Evolutionary conservation across 1,140 invertebrate genomes (phyloP).

Genomic region (Apis florea): DNA sequence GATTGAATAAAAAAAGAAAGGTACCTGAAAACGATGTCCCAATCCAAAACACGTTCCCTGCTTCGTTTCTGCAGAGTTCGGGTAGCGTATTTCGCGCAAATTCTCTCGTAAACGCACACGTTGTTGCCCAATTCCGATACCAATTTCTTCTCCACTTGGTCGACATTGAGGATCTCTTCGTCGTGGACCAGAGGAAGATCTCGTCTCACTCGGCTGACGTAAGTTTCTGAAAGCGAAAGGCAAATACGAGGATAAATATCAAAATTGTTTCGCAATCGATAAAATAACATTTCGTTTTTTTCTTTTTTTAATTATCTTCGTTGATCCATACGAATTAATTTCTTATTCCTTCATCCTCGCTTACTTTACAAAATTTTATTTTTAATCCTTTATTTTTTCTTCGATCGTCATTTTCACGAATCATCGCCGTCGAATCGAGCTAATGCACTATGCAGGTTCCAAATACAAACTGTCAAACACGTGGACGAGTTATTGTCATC

Average conservation of each 20-base stretch:
- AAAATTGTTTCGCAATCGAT: neutral
- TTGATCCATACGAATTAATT: no score
- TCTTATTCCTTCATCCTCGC: no score
- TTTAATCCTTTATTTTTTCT: neutral
- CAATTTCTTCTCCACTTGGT: slow-evolving; percentile 86
- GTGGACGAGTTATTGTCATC: slow-evolving; percentile 16
- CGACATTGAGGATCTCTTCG: slow-evolving; percentile 82
- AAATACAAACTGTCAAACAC: neutral
- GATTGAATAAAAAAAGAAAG: neutral
- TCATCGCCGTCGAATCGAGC: neutral
- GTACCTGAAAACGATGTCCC: slow-evolving; percentile 86
- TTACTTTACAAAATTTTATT: neutral
- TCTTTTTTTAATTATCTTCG: neutral
- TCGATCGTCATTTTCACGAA: neutral
- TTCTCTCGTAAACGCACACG: slow-evolving; percentile 86
- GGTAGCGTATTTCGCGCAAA: slow-evolving; percentile 85
- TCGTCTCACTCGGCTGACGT: slow-evolving; percentile 80
- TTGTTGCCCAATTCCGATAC: slow-evolving; percentile 85
- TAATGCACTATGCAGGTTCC: slow-evolving; percentile 28
- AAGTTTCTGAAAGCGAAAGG: slow-evolving; percentile 81
- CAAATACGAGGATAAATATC: neutral
- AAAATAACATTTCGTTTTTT: neutral
- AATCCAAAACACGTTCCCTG: slow-evolving; percentile 79
- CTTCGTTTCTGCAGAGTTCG: slow-evolving; percentile 75
- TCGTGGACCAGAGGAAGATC: slow-evolving; percentile 66